Evolutionary conservation across 2,797 vertebrate species (phyloP).

Genomic region (Melanotaenia parkinsoni): DNA sequence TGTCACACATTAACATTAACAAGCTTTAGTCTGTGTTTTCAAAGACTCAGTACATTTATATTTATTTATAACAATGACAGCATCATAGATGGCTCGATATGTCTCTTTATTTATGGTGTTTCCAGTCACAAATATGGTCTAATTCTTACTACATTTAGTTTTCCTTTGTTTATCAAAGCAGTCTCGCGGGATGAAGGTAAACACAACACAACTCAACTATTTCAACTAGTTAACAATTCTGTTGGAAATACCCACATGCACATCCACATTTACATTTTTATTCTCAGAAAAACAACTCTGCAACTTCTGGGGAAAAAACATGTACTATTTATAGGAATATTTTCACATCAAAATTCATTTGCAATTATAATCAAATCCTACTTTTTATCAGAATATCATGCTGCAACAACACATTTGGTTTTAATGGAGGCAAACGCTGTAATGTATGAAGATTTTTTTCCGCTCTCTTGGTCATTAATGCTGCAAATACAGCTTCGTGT

Average conservation of each 20-base stretch:
- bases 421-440: conserved; percentile 72
- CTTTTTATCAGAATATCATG: conserved; percentile 64
- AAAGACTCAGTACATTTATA: not conserved
- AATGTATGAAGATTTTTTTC: conserved; percentile 55
- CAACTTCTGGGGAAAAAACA: conserved; percentile 72
- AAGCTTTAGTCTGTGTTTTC: not conserved
- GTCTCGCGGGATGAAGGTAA: conserved; percentile 46
- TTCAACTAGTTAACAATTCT: conserved; percentile 69
- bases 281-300: conserved; percentile 70
- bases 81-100: not conserved
- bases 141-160: conserved; percentile 33
- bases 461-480: conserved; percentile 55
- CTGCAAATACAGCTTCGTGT: conserved; percentile 54
- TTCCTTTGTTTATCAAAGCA: conserved; percentile 54
- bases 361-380: conserved; percentile 79
- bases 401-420: conserved; percentile 73
- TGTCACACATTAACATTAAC: not conserved
- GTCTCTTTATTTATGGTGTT: conserved; percentile 6
- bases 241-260: conserved; percentile 65
- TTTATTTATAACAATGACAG: not conserved
- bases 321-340: conserved; percentile 73
- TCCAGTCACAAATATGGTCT: conserved; percentile 25
- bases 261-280: conserved; percentile 67
- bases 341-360: conserved; percentile 74
- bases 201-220: conserved; percentile 60